A percentile compares a stretch with the other conserved stretches of the same genome.
phyloP scores from a whole-genome alignment of 1,140 invertebrate genomes.

The Ridgeia piscesae region DNA sequence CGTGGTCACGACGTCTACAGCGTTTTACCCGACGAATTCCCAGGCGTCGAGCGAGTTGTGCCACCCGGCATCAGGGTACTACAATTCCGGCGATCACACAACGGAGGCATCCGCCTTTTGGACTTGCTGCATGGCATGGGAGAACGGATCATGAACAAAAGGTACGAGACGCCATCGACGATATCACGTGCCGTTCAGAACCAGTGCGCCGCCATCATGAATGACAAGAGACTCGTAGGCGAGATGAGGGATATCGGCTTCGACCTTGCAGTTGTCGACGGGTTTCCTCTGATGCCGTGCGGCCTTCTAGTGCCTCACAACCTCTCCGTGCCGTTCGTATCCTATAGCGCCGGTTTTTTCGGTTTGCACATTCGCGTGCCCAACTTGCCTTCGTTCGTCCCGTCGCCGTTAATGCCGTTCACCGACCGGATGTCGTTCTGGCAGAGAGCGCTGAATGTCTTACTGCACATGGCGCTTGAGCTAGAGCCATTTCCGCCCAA shows the following conservation, averaged over 20 bases:
- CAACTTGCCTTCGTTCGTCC: constrained; percentile 19
- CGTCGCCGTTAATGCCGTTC: not conserved
- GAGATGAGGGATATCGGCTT: constrained; percentile 1
- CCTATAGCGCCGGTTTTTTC: not conserved
- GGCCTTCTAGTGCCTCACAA: not conserved
- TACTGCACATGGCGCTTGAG: not conserved
- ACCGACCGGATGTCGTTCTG: constrained; percentile 10
- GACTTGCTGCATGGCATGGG: not conserved
- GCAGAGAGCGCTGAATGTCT: not conserved
- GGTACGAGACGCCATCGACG: not conserved
- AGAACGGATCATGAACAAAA: not conserved
- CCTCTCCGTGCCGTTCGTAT: constrained; percentile 18
- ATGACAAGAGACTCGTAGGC: not conserved
- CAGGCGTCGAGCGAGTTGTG: not conserved
- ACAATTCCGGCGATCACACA: not conserved
- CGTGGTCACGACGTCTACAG: constrained; percentile 14
- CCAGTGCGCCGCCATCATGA: not conserved
- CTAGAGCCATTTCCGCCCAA: no score
- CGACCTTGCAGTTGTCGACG: constrained; percentile 21
- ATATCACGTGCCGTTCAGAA: not conserved
- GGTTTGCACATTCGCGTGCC: not conserved
- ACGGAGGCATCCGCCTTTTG: not conserved
- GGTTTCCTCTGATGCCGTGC: constrained; percentile 8
- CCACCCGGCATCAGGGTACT: not conserved
- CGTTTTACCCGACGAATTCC: not conserved